Conservation (phyloP, 1,140 invertebrate genomes). For the Batillaria attramentaria region DNA sequence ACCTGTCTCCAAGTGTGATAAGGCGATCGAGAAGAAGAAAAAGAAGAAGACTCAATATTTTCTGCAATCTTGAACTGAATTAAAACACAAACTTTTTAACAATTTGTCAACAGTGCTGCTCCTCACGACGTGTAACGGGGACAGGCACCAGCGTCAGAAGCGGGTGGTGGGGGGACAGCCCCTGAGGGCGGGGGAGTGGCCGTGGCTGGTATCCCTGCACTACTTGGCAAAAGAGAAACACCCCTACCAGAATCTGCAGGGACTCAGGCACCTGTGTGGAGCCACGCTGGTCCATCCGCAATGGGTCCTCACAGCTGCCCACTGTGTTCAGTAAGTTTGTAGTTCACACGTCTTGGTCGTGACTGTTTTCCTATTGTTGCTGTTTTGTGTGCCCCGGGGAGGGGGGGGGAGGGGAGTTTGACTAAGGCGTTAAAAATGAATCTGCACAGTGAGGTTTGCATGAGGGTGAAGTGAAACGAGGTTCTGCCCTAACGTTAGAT, state of each 20-base stretch:
- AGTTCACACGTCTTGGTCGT: neutral
- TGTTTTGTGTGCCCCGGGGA: neutral
- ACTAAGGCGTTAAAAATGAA: neutral
- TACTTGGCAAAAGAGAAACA: constrained; percentile 47
- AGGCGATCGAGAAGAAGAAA: too few relatives aligned
- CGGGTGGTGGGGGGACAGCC: constrained; percentile 60
- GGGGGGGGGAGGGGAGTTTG: too few relatives aligned
- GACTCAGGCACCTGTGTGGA: constrained; percentile 70
- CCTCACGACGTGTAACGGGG: too few relatives aligned
- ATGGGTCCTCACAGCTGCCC: constrained; percentile 73
- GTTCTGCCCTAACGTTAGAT: too few relatives aligned
- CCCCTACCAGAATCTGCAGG: constrained; percentile 43
- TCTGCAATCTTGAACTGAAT: too few relatives aligned
- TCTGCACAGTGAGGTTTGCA: neutral
- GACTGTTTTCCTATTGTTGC: neutral
- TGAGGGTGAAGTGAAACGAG: too few relatives aligned
- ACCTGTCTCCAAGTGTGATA: too few relatives aligned
- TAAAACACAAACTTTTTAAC: too few relatives aligned
- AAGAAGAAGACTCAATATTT: too few relatives aligned
- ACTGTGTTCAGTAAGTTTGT: constrained; percentile 68
- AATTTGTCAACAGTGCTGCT: too few relatives aligned
- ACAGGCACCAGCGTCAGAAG: neutral
- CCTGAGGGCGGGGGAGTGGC: constrained; percentile 60
- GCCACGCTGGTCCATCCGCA: constrained; percentile 68
- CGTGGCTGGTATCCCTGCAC: constrained; percentile 66